Evolutionary conservation across 30 jellyfish, hydroid and myxozoan genomes (phyloP), one percentile per base, ranked within the genome.

Genomic region (Clytia hemisphaerica): DNA sequence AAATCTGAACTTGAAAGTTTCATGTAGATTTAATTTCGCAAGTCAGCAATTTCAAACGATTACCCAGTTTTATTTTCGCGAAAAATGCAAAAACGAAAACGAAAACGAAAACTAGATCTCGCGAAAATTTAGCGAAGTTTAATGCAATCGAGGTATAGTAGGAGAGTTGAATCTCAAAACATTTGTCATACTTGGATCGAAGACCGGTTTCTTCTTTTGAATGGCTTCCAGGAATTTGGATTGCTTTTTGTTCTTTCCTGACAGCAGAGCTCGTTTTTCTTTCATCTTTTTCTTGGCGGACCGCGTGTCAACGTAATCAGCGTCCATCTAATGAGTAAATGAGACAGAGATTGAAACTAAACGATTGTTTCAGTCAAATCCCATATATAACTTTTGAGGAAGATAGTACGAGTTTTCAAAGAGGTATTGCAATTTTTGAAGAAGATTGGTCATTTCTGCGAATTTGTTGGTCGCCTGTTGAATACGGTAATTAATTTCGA

Each of bases 301-400:
- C 40, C 38, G 54, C 37, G 87, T 51, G 4, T 95, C 90, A 25
- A 60, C 76, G 50, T 69, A 81, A 72, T 90, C 95, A 30, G 94
- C 94, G 48, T 90, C 98, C 95, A 81, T 82, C 98, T 90, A 29
- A 38, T 5, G 32, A 34, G n/a, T n/a, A 65, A 58, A n/a, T 4
- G 7, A 33, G 58, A 38, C 5, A 22, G 30, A 42, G n/a, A 42
- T 42, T 42, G 53, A 9, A 9, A 42, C 15, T 42, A 42, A 42
- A 42, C 12, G n/a, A n/a, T 42, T n/a, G n/a, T n/a, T n/a, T n/a
- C n/a, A n/a, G n/a, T n/a, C n/a, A n/a, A n/a, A n/a, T n/a, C n/a
- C n/a, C n/a, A n/a, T n/a, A n/a, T n/a, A n/a, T n/a, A n/a, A n/a
- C n/a, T n/a, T n/a, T n/a, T n/a, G n/a, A n/a, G n/a, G 53, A 42